Percentiles rank a stretch among this genome's conserved stretches.
Conservation (phyloP, 2,797 vertebrate species). For the Ctenopoma multispine region DNA sequence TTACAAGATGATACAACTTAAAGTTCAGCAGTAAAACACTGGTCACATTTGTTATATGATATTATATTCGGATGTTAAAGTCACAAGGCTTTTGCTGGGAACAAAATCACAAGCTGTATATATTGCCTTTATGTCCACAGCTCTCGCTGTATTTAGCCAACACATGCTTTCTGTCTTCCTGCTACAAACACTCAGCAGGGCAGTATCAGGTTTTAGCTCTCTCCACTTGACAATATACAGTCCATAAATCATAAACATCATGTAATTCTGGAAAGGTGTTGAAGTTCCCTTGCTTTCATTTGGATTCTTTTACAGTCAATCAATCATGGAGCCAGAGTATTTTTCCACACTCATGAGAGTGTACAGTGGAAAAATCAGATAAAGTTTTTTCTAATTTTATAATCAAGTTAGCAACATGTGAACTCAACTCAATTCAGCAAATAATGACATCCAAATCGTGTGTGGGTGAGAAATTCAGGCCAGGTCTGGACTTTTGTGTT, state of each 20-base stretch:
- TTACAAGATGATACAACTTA: neutral
- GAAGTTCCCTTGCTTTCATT: conserved; percentile 30
- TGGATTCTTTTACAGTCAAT: conserved; percentile 47
- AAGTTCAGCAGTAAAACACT: neutral
- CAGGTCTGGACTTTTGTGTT: conserved; percentile 35
- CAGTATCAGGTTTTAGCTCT: conserved; percentile 55
- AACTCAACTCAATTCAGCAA: neutral
- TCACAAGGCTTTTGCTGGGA: neutral
- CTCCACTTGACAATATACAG: conserved; percentile 52
- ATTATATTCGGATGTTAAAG: neutral
- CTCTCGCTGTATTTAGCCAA: conserved; percentile 3
- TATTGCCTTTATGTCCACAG: neutral
- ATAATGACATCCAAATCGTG: neutral
- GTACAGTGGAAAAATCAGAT: neutral
- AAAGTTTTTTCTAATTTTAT: neutral
- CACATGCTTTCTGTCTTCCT: conserved; percentile 4
- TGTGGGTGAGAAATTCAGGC: conserved; percentile 10
- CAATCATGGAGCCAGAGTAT: conserved; percentile 42
- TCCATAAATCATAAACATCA: conserved; percentile 58
- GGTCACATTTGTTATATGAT: neutral
- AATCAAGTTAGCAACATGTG: neutral
- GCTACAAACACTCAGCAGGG: conserved; percentile 26
- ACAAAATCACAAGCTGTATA: conserved; percentile 15
- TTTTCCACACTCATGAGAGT: conserved; percentile 37
- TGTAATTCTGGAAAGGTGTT: conserved; percentile 41